Evolutionary conservation across 2,113 vertebrate genomes (phyloP), one percentile per base, ranked within the genome.

Genomic region (Sprattus sprattus): DNA sequence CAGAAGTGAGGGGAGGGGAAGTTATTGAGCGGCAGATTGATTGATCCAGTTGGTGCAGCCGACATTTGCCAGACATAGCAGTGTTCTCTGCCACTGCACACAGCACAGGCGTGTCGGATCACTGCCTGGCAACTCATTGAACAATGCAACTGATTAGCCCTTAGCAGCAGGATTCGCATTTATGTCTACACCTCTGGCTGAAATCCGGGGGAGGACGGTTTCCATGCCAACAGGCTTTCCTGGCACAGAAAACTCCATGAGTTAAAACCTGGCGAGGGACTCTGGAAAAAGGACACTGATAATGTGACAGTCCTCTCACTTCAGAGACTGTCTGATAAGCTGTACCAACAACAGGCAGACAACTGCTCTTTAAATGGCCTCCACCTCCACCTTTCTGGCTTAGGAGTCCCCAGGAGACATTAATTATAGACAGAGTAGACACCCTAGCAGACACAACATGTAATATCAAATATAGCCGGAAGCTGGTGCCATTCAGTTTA

Each of bases 81-180:
- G 6, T 60, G 54, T 60, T 39, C 83, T 87, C 52, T 28, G 82
- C 57, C 82, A 81, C 20, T 57, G 81, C 85, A 67, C 84, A 39
- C 39, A 39, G 39, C 39, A 2, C 39, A 39, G 39, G 1, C 39
- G 39, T 39, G 39, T 39, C 47, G 18, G 80, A 85, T 45, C 20
- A 82, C 20, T 57, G 81, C 25, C 75, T 60, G 82, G 71, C 84
- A 88, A 86, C 86, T 81, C 84, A 87, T 81, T 86, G 89, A 87
- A 94, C 89, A 92, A 90, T 90, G 84, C 82, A 86, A 52, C 86
- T 94, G 92, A 94, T 94, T 94, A 92, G 88, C 87, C 84, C 85
- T 88, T 91, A 89, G 86, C 88, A 85, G 85, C 81, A 83, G 86
- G 89, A 87, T 88, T 85, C 86, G 87, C 81, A 85, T 84, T 11